Conservation (phyloP, 2,888 invertebrate genomes). For the Corythucha ciliata region DNA sequence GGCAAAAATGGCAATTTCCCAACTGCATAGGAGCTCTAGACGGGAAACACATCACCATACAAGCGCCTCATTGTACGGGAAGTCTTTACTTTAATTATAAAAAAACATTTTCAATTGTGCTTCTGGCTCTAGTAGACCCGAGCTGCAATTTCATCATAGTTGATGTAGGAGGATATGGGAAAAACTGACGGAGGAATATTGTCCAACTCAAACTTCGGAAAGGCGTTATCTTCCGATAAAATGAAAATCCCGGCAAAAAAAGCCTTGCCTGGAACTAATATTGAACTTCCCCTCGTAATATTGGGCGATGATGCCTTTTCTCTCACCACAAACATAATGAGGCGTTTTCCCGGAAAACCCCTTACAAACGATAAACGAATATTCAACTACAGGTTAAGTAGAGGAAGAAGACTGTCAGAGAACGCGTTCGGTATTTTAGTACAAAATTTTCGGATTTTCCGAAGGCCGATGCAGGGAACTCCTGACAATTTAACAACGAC, state of each 20-base stretch:
- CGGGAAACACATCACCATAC: slow-evolving; percentile 36
- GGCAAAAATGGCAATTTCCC: slow-evolving; percentile 35
- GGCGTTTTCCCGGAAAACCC: slow-evolving; percentile 2
- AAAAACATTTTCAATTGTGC: slow-evolving; percentile 33
- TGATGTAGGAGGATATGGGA: slow-evolving; percentile 37
- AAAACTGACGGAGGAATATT: slow-evolving; percentile 37
- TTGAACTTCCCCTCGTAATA: slow-evolving; percentile 34
- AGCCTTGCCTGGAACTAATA: slow-evolving; percentile 33
- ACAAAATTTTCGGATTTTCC: slow-evolving; percentile 18
- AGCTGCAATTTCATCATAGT: slow-evolving; percentile 36
- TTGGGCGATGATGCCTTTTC: slow-evolving; percentile 33
- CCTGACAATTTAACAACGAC: slow-evolving; percentile 6
- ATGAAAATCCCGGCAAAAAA: slow-evolving; percentile 34
- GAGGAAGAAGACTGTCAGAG: not conserved
- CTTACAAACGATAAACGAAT: not conserved
- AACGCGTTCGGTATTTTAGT: slow-evolving; percentile 3
- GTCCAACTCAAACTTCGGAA: slow-evolving; percentile 32
- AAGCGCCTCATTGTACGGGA: slow-evolving; percentile 32
- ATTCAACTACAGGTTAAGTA: not conserved
- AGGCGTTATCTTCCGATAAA: slow-evolving; percentile 22
- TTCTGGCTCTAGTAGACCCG: slow-evolving; percentile 36
- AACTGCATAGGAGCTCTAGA: slow-evolving; percentile 34
- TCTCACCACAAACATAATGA: slow-evolving; percentile 9
- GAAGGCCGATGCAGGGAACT: not conserved
- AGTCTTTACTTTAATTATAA: slow-evolving; percentile 36